Evolutionary conservation across 2,113 vertebrate genomes (phyloP), one percentile per base, ranked within the genome.

Genomic region (Ciconia stormi): DNA sequence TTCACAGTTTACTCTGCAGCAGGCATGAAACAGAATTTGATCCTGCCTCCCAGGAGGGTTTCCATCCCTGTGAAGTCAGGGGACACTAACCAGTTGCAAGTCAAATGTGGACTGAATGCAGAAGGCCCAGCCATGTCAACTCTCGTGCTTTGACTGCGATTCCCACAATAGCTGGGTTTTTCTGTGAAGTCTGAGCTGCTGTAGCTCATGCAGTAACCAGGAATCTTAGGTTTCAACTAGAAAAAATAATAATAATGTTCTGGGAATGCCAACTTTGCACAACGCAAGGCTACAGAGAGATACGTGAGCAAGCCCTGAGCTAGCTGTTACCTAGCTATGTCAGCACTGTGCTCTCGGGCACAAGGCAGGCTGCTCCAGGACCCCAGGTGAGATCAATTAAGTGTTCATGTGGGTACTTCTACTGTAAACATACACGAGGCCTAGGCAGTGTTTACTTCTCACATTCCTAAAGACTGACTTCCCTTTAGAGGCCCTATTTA

Each of bases 261-360:
- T 84, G 42, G 34, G 63, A 87, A 66, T 25, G 30, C 20, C 44
- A 46, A 10, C 21, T 61, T 23, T 5, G 3, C 58, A 69, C 15
- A 32, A 14, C 1, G 0, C 13, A 13, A 59, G 46, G 27, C 53
- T 36, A 55, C 2, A 55, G 3, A 49, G 40, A 77, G 10, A 47
- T 6, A 50, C 0, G 0, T 5, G 26, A 72, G 19, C 50, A 42
- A 82, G 56, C 38, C 62, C 71, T 20, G 38, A 82, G 52, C 29
- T 32, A n/a, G 22, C 70, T 82, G 52, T 44, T 67, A 38, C n/a
- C 23, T 15, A 61, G 32, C 59, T 42, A 8, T 13, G 27, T 25
- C 82, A 92, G 74, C 50, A 58, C 38, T 32, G 25, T 13, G 47
- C 47, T 67, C 52, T 69, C 3, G 1, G 44, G 66, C 71, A 88